These are phyloP conservation scores for Nerophis lumbriciformis DNA, from an alignment of 2,113 vertebrate genomes.

Conservation along the genomic window DNA sequence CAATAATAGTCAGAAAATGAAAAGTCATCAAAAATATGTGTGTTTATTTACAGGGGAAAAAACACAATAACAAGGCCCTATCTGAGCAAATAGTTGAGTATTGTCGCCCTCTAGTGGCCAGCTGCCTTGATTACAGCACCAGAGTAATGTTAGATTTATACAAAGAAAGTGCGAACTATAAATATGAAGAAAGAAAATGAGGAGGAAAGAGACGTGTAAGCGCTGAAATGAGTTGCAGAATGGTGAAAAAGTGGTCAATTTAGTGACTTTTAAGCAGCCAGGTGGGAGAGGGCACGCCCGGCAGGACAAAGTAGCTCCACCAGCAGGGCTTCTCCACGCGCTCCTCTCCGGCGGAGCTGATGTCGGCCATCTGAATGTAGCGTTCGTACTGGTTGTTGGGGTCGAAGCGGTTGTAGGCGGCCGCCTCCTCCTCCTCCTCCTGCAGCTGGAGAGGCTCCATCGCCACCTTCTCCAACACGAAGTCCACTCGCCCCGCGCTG, in stretches of 20 bases:
- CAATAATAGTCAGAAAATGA: too few species aligned
- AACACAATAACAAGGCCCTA: too few species aligned
- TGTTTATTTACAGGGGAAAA: not conserved
- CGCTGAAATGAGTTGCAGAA: too few species aligned
- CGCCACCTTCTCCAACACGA: conserved; percentile 68
- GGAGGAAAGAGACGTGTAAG: too few species aligned
- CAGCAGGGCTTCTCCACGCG: conserved; percentile 85
- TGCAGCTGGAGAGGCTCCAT: conserved; percentile 35
- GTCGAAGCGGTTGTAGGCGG: conserved; percentile 60
- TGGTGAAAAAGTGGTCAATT: not conserved
- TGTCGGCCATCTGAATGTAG: conserved; percentile 35
- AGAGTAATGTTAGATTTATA: too few species aligned
- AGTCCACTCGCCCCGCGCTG: conserved; percentile 82
- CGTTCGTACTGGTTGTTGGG: conserved; percentile 71
- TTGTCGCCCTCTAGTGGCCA: conserved; percentile 37
- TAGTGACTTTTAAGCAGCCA: conserved; percentile 81
- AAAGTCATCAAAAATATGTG: too few species aligned
- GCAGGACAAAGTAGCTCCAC: conserved; percentile 86
- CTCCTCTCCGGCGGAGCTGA: conserved; percentile 40
- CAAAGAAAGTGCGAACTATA: too few species aligned
- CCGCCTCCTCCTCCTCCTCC: conserved; percentile 38
- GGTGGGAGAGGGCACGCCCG: conserved; percentile 72
- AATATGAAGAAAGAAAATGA: too few species aligned
- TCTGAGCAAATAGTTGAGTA: too few species aligned
- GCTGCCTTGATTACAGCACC: not conserved